A percentile compares a stretch with the other conserved stretches of the same genome.
Conservation (phyloP, 2,888 invertebrate genomes). For the Lasioglossum figueresi region DNA sequence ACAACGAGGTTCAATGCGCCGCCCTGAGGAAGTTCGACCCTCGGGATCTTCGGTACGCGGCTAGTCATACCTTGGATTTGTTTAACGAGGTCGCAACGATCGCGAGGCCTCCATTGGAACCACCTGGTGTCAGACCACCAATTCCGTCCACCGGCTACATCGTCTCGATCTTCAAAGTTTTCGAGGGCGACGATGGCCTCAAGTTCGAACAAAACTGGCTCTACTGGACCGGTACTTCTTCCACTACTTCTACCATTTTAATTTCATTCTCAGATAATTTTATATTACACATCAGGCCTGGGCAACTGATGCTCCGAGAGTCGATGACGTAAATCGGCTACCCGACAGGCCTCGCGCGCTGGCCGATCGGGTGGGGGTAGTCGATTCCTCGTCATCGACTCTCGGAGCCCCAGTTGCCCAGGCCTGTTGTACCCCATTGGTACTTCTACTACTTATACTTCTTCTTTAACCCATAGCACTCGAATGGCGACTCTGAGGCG, state of each 20-base stretch:
- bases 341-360: too few species aligned
- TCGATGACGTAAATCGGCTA: too few species aligned
- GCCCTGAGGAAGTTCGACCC: constrained; percentile 95
- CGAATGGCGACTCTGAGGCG: too few species aligned
- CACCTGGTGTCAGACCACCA: constrained; percentile 91
- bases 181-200: constrained; percentile 96
- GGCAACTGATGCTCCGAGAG: too few species aligned
- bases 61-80: constrained; percentile 93
- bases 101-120: constrained; percentile 93
- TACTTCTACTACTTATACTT: too few species aligned
- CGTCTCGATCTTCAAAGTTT: constrained; percentile 96
- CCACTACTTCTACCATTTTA: neutral
- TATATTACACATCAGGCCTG: neutral
- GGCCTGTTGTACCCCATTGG: too few species aligned
- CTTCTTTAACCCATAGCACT: too few species aligned
- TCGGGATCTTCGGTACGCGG: constrained; percentile 91
- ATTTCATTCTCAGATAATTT: neutral
- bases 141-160: constrained; percentile 94
- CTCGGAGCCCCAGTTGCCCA: too few species aligned
- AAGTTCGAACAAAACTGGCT: constrained; percentile 97
- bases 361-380: too few species aligned
- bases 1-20: constrained; percentile 92
- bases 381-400: too few species aligned
- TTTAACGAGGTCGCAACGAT: constrained; percentile 97
- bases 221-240: constrained; percentile 91